phyloP scores from a whole-genome alignment of 2,113 vertebrate species.

The Phaethornis superciliosus region DNA sequence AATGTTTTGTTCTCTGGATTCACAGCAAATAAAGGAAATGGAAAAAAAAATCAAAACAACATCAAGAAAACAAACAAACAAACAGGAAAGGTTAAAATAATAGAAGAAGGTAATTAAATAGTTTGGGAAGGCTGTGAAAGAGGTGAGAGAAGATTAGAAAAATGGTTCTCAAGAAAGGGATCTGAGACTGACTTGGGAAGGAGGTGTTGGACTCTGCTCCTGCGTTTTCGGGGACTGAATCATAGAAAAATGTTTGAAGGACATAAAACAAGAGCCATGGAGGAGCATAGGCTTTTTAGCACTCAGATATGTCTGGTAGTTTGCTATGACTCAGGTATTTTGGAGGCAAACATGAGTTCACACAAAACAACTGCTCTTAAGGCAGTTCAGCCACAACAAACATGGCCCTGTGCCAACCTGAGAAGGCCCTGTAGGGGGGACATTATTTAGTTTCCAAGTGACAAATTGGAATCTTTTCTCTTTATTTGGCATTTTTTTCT shows the following conservation, averaged over 20 bases:
- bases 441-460: neutral
- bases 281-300: neutral
- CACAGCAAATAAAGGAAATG: neutral
- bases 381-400: neutral
- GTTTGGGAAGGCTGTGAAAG: neutral
- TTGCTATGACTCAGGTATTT: neutral
- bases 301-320: fast-evolving
- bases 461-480: neutral
- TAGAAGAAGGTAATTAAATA: neutral
- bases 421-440: neutral
- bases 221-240: neutral
- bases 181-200: neutral
- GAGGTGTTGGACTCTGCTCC: neutral
- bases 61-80: neutral
- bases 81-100: neutral
- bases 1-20: neutral
- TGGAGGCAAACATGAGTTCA: neutral
- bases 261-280: neutral
- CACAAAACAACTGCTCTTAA: neutral
- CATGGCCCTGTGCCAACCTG: neutral
- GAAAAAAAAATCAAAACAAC: neutral
- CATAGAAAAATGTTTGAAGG: neutral
- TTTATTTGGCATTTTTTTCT: neutral
- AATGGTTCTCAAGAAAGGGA: neutral
- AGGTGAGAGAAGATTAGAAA: neutral